A percentile compares a stretch with the other conserved stretches of the same genome.
These are phyloP conservation scores for Apis dorsata DNA, from an alignment of 1,140 invertebrate genomes.

Conservation along the genomic window DNA sequence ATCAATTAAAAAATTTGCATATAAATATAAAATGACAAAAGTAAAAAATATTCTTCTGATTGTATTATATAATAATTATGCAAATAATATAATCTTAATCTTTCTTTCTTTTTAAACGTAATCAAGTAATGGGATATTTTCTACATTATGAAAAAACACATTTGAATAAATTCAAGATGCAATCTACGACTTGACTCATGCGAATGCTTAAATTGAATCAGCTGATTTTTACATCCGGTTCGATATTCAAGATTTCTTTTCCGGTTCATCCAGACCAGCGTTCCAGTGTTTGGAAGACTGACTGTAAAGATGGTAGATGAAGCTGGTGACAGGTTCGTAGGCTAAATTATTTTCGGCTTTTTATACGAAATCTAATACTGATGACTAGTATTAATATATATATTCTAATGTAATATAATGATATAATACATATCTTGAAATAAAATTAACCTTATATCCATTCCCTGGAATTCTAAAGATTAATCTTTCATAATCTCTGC, in stretches of 20 bases:
- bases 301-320: constrained; percentile 80
- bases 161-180: constrained; percentile 17
- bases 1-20: neutral
- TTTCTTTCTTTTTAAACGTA: neutral
- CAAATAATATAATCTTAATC: too few relatives aligned
- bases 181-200: constrained; percentile 45
- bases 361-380: neutral
- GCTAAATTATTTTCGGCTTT: constrained; percentile 35
- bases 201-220: constrained; percentile 56
- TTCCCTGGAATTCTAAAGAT: neutral
- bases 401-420: constrained; percentile 5
- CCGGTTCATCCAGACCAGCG: constrained; percentile 66
- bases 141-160: neutral
- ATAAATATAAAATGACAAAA: neutral
- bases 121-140: neutral
- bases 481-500: constrained; percentile 30
- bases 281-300: constrained; percentile 67
- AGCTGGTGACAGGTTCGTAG: constrained; percentile 78
- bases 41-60: neutral
- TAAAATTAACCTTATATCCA: constrained; percentile 45
- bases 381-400: neutral
- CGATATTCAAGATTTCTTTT: constrained; percentile 56
- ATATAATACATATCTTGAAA: constrained; percentile 1
- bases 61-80: neutral
- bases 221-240: constrained; percentile 74